Evolutionary conservation across 2,888 invertebrate genomes (phyloP).

Genomic region (Harpalus rufipes): DNA sequence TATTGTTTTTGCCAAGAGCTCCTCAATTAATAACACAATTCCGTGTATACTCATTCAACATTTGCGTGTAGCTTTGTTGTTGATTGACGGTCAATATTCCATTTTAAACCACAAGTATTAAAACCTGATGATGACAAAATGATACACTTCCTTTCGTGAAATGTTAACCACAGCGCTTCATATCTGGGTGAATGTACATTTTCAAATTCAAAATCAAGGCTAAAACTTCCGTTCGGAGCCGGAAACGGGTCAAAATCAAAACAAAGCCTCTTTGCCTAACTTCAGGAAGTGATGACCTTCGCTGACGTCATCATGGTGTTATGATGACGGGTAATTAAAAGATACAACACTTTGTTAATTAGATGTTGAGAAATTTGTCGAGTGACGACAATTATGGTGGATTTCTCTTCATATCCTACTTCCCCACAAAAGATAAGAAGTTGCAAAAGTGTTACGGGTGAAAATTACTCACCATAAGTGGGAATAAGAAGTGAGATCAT

Average conservation of each 20-base stretch:
- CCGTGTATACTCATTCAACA: no score
- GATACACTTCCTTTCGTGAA: neutral
- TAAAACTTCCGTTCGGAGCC: constrained; percentile 48
- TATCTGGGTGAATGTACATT: constrained; percentile 26
- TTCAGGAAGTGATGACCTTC: constrained; percentile 52
- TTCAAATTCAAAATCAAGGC: constrained; percentile 60
- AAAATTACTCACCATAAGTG: constrained; percentile 23
- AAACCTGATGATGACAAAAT: constrained; percentile 8
- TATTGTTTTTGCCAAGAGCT: no score
- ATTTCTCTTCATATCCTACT: constrained; percentile 34
- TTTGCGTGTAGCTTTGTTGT: neutral
- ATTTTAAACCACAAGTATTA: neutral
- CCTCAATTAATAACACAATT: no score
- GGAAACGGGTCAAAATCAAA: constrained; percentile 39
- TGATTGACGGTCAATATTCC: neutral
- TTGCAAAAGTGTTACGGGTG: neutral
- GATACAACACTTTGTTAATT: constrained; percentile 6
- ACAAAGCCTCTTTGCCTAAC: constrained; percentile 53
- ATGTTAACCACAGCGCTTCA: constrained; percentile 17
- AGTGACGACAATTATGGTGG: constrained; percentile 2
- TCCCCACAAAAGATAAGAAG: constrained; percentile 38
- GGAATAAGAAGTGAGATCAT: constrained; percentile 26
- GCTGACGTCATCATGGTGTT: neutral
- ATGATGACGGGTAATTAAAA: constrained; percentile 26
- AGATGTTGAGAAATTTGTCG: constrained; percentile 16